Base-by-base conservation (phyloP, 2,797 vertebrate genomes). In the Sebastes miniatus region DNA sequence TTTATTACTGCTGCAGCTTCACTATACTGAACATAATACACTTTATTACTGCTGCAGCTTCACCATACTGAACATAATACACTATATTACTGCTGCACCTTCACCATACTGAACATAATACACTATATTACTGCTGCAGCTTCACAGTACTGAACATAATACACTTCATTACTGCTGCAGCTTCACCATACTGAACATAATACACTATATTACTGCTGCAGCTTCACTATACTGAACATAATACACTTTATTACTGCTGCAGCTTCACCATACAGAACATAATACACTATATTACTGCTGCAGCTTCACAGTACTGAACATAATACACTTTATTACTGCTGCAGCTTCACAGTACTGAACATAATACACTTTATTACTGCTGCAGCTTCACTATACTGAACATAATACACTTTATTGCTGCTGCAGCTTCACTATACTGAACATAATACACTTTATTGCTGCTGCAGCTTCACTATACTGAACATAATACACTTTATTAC, bases 401-500 rank as follows among this genome's bases (percentile, higher is more conserved):
- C 73, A 64, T 32, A 59, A 64, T 61, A 39, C 68, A 76, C 67
- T 87, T 77, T 80, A 75, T 79, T 79, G 73, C 61, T 4, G 16
- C 24, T 2, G 50, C 73, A 56, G 69, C 85, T 52, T 77, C 32
- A 52, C 24, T 77, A 0, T 66, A 76, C 61, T 58, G 29, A 62
- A 25, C 73, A 64, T 32, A 59, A 64, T 61, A 39, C 65, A 76
- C 67, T 85, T 77, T 82, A 75, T 79, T 79, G 73, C 61, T 4
- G 16, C 27, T 2, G 54, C 73, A 56, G 69, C 85, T 52, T 77
- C 32, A 52, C 27, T 77, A 61, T 1, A 34, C 6, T 29, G 29
- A 65, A 13, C 73, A 65, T 32, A 59, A 64, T 61, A 39, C 68
- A 76, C 67, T 87, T 77, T 80, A 75, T 79, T 79, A 75, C 61